Conservation (phyloP, 2,797 vertebrate species). For the Picus viridis region DNA sequence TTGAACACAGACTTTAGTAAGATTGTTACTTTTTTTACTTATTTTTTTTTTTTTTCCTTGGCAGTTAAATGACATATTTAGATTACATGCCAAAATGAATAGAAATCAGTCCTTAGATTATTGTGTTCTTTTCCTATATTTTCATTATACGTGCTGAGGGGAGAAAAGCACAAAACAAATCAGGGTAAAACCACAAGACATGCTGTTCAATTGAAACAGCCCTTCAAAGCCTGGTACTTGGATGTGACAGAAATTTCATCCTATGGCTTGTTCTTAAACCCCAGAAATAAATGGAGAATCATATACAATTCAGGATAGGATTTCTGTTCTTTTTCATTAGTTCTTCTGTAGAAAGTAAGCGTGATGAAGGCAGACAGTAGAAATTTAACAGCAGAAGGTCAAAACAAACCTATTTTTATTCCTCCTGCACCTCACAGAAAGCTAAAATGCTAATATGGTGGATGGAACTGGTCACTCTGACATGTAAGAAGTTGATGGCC, state of each 20-base stretch:
- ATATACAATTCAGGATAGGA: background rate
- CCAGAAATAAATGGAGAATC: slow-evolving; percentile 30
- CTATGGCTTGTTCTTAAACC: slow-evolving; percentile 7
- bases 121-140: background rate
- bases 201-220: background rate
- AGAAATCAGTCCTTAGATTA: slow-evolving; percentile 30
- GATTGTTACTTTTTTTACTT: background rate
- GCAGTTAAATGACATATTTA: slow-evolving; percentile 39
- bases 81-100: slow-evolving; percentile 40
- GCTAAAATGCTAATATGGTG: background rate
- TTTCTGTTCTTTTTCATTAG: slow-evolving; percentile 41
- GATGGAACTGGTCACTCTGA: background rate
- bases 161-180: background rate
- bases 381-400: slow-evolving; percentile 3
- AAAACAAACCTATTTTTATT: background rate
- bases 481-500: background rate
- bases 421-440: background rate
- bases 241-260: slow-evolving; percentile 31
- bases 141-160: background rate
- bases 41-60: background rate
- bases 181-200: background rate
- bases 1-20: background rate
- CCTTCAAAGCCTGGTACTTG: background rate
- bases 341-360: background rate
- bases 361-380: slow-evolving; percentile 20